Evolutionary conservation across 2,888 invertebrate genomes (phyloP).

Genomic region (Blastobasis adustella): DNA sequence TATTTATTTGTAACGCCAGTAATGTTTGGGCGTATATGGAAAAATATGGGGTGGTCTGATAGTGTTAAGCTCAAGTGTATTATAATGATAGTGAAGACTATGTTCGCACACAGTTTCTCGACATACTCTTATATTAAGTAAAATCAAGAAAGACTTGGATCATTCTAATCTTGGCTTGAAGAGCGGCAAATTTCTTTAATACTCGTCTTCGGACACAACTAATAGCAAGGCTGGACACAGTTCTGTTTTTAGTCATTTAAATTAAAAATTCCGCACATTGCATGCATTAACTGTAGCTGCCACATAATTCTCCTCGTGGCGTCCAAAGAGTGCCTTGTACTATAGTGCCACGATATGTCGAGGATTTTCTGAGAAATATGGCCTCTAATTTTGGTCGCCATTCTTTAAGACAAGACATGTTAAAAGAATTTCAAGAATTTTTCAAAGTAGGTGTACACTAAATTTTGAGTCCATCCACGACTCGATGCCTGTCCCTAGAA

Average conservation of each 20-base stretch:
- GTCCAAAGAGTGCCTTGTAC: conserved; percentile 30
- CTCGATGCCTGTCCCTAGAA: conserved; percentile 15
- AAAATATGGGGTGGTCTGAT: no score
- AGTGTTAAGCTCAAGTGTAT: no score
- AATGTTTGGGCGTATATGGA: no score
- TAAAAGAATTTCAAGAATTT: conserved; percentile 11
- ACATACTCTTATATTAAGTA: no score
- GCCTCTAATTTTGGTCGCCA: conserved; percentile 13
- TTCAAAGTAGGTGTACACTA: conserved; percentile 13
- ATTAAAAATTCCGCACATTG: conserved; percentile 24
- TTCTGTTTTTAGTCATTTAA: conserved; percentile 27
- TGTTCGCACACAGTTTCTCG: no score
- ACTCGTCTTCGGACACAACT: conserved; percentile 26
- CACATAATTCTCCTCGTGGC: conserved; percentile 32
- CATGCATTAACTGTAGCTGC: conserved; percentile 30
- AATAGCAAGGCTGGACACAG: conserved; percentile 32
- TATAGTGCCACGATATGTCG: conserved; percentile 25
- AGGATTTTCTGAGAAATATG: conserved; percentile 28
- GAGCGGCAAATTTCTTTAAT: no score
- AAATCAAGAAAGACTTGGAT: no score
- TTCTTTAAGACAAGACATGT: conserved; percentile 3
- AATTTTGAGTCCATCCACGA: conserved; percentile 13
- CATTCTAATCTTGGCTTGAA: no score
- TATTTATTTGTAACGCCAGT: no score
- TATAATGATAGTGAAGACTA: no score